A percentile compares a stretch with the other conserved stretches of the same genome.
These are phyloP conservation scores for Meteorus colon DNA, from an alignment of 2,888 invertebrate genomes.

Conservation along the genomic window DNA sequence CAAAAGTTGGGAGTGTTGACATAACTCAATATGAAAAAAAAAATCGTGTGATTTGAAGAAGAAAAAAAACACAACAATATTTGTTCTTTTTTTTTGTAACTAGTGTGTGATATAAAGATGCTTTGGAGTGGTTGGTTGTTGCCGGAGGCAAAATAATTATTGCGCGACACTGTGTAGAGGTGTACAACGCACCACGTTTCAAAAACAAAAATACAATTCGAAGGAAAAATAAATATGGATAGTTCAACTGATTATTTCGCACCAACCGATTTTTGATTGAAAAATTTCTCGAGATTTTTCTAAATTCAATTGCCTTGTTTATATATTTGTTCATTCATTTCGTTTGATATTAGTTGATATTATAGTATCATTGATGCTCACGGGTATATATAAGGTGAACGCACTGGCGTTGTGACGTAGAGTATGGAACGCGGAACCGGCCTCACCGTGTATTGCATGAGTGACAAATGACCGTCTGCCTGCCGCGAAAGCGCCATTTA, in stretches of 20 bases:
- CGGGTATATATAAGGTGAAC: conserved; percentile 63
- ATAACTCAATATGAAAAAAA: too few relatives aligned
- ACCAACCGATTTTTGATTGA: too few relatives aligned
- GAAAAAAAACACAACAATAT: not conserved
- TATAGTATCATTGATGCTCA: not conserved
- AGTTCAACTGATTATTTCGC: not conserved
- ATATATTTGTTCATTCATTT: not conserved
- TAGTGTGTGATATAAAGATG: not conserved
- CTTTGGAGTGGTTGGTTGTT: not conserved
- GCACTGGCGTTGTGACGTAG: conserved; percentile 68
- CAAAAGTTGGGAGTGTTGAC: too few relatives aligned
- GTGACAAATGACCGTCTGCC: conserved; percentile 69
- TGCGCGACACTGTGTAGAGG: not conserved
- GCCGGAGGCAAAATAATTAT: not conserved
- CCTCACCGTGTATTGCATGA: conserved; percentile 68
- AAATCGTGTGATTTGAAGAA: too few relatives aligned
- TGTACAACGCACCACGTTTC: not conserved
- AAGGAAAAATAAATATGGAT: not conserved
- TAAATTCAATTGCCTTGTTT: too few relatives aligned
- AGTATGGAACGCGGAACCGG: conserved; percentile 69
- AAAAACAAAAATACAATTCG: not conserved
- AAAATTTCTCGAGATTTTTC: too few relatives aligned
- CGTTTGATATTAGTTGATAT: not conserved
- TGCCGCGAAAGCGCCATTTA: conserved; percentile 61
- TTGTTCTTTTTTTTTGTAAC: not conserved